These are phyloP conservation scores for Girardinus metallicus DNA, from an alignment of 2,797 vertebrate genomes.

Conservation along the genomic window DNA sequence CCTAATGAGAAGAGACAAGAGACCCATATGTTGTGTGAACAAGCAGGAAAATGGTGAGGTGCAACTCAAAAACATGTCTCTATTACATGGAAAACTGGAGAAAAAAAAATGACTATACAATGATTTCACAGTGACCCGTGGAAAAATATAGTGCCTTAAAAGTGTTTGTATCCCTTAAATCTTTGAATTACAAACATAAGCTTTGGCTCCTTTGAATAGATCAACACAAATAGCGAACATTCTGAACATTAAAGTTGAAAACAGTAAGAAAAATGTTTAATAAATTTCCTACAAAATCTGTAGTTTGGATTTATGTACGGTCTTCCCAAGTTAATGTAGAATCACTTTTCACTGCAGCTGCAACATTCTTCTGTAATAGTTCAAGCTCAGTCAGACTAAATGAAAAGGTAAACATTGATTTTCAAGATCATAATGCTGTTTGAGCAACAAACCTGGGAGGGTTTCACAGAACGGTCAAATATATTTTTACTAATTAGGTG, in stretches of 20 bases:
- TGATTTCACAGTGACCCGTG: not conserved
- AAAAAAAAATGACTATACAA: not conserved
- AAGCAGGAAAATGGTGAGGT: constrained; percentile 4
- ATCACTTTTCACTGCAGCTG: not conserved
- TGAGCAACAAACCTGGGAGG: not conserved
- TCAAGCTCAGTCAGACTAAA: not conserved
- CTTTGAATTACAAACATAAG: not conserved
- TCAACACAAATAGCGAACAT: not conserved
- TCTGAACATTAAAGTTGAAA: not conserved
- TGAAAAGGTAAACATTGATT: not conserved
- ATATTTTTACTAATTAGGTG: not conserved
- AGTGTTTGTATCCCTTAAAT: not conserved
- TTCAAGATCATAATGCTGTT: not conserved
- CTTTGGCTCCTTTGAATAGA: not conserved
- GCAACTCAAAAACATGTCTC: not conserved
- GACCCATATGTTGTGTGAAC: not conserved
- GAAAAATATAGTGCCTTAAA: not conserved
- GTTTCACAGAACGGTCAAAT: not conserved
- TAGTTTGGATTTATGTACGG: not conserved
- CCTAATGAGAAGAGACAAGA: constrained; percentile 24
- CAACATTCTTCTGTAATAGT: not conserved
- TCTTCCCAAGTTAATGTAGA: not conserved
- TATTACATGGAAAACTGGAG: not conserved
- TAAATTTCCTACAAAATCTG: not conserved
- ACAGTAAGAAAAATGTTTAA: not conserved